Conservation (phyloP, 2,113 vertebrate species). For the Megalops atlanticus region DNA sequence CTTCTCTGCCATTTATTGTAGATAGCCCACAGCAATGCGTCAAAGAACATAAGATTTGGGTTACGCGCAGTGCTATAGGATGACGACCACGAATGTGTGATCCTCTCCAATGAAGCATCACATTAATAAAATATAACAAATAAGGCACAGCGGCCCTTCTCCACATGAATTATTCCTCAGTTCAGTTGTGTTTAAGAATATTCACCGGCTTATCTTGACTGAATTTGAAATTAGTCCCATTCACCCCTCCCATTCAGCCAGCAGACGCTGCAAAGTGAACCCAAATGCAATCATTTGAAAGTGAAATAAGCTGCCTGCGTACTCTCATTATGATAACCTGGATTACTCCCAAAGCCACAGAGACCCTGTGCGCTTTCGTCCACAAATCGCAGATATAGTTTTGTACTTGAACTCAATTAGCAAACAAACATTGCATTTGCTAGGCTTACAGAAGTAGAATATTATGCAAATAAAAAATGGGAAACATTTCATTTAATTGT, state of each 20-base stretch:
- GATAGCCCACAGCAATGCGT: neutral
- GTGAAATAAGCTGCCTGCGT: neutral
- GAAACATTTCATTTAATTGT: too few relatives aligned
- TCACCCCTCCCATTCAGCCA: neutral
- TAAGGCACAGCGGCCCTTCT: neutral
- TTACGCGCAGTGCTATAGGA: neutral
- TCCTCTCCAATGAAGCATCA: conserved; percentile 9
- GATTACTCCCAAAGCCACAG: neutral
- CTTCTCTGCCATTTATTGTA: neutral
- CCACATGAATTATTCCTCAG: neutral
- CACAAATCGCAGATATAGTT: neutral
- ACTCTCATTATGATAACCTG: neutral
- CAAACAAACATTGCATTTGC: neutral
- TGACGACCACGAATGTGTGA: conserved; percentile 1
- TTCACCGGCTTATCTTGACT: conserved; percentile 5
- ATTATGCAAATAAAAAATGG: too few relatives aligned
- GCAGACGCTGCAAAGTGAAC: neutral
- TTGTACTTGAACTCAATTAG: neutral
- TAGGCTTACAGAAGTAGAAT: neutral
- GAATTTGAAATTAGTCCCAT: neutral
- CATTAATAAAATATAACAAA: conserved; percentile 14
- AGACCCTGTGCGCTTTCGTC: neutral
- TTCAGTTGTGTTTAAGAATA: conserved; percentile 5
- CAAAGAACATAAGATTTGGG: neutral
- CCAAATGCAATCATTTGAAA: neutral